These are phyloP conservation scores for Palythoa grandiflora DNA, from an alignment of 92 coral and sea anemone species.

Conservation along the genomic window DNA sequence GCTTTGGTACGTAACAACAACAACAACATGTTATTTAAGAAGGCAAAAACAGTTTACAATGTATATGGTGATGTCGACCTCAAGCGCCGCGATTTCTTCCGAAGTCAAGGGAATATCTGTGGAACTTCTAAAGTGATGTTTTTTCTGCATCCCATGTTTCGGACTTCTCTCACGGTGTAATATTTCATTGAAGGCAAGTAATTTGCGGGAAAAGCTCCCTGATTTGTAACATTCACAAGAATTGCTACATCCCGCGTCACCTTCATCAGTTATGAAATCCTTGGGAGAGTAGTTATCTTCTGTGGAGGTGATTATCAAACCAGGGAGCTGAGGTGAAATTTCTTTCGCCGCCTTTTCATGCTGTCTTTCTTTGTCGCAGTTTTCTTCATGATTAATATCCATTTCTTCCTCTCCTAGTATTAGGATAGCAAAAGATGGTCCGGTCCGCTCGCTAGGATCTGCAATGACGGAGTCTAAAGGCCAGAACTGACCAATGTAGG, in stretches of 20 bases:
- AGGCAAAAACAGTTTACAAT: too few species aligned
- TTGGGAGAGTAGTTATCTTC: not conserved
- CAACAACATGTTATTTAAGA: too few species aligned
- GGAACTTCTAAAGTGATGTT: not conserved
- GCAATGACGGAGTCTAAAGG: not conserved
- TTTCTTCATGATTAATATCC: not conserved
- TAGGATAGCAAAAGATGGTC: not conserved
- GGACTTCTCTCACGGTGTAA: not conserved
- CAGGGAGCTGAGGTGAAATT: not conserved
- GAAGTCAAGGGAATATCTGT: constrained; percentile 2
- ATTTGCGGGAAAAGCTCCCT: not conserved
- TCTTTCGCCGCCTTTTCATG: not conserved
- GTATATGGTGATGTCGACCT: not conserved
- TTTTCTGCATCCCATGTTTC: not conserved
- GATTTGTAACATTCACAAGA: not conserved
- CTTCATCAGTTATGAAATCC: too few species aligned
- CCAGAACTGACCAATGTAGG: constrained; percentile 25
- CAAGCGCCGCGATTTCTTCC: constrained; percentile 1
- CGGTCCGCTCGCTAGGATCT: not conserved
- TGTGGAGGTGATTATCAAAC: not conserved
- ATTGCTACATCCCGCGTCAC: too few species aligned
- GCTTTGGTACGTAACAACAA: too few species aligned
- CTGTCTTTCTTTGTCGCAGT: not conserved
- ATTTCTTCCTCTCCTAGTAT: not conserved
- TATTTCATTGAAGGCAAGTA: not conserved